phyloP scores from a whole-genome alignment of 1,140 invertebrate genomes.

The Battus philenor region DNA sequence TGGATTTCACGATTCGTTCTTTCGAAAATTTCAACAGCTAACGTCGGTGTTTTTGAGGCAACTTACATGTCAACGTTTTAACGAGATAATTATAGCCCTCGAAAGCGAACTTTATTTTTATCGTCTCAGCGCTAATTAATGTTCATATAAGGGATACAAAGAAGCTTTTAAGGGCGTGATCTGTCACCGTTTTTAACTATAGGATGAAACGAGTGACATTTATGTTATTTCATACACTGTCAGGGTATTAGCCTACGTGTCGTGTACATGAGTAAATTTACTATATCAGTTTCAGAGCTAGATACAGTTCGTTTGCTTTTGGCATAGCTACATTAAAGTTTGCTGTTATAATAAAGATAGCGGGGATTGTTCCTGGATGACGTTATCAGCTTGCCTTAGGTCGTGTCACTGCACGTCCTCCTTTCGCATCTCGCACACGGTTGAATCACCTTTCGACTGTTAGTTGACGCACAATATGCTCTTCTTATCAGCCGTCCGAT shows the following conservation, averaged over 20 bases:
- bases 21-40: slow-evolving; percentile 23
- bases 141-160: slow-evolving; percentile 8
- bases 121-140: slow-evolving; percentile 10
- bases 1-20: slow-evolving; percentile 51
- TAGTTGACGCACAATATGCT: slow-evolving; percentile 7
- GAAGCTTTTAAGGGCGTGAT: not conserved
- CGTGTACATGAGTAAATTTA: not conserved
- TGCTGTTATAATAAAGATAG: slow-evolving; percentile 36
- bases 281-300: not conserved
- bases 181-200: slow-evolving; percentile 2
- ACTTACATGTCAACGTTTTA: slow-evolving; percentile 3
- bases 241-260: not conserved
- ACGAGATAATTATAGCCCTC: slow-evolving; percentile 13
- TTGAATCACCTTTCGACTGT: slow-evolving; percentile 25
- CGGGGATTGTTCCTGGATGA: slow-evolving; percentile 39
- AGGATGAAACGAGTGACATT: not conserved
- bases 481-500: slow-evolving; percentile 6
- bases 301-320: slow-evolving; percentile 19
- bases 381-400: slow-evolving; percentile 57
- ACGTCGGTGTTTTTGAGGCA: slow-evolving; percentile 4
- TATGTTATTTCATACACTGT: slow-evolving; percentile 1
- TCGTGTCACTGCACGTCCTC: slow-evolving; percentile 52
- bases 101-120: slow-evolving; percentile 7
- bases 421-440: slow-evolving; percentile 33
- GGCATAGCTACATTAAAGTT: slow-evolving; percentile 28